These are phyloP conservation scores for Penaeus japonicus DNA, from an alignment of 1,140 invertebrate genomes.

Conservation along the genomic window DNA sequence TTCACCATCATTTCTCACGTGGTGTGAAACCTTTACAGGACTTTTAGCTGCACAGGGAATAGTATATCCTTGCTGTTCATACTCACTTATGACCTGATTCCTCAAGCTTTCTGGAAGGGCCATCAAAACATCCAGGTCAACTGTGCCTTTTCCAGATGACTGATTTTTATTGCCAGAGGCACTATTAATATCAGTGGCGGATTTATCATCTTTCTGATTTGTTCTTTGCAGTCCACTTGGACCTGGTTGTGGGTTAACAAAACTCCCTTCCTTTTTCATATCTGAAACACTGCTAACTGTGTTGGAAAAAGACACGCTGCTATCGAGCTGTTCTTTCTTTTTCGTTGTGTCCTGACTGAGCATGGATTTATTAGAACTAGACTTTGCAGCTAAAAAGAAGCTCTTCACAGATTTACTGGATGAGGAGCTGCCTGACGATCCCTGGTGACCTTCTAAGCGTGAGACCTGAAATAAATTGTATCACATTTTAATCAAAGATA, in stretches of 20 bases:
- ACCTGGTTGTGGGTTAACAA: too few relatives aligned
- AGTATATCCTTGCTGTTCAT: constrained; percentile 45
- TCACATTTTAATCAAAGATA: background rate
- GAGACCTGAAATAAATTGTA: constrained; percentile 22
- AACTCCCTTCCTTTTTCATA: too few relatives aligned
- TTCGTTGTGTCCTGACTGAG: background rate
- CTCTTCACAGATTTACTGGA: constrained; percentile 25
- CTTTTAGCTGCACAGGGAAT: constrained; percentile 13
- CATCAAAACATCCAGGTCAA: constrained; percentile 49
- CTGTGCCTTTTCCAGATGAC: background rate
- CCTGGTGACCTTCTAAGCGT: constrained; percentile 33
- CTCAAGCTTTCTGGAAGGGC: constrained; percentile 51
- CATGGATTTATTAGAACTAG: background rate
- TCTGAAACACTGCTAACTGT: background rate
- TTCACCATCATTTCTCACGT: too few relatives aligned
- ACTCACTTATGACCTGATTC: constrained; percentile 54
- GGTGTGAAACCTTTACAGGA: background rate
- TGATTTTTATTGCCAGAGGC: background rate
- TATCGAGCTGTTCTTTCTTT: too few relatives aligned
- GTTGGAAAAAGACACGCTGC: background rate
- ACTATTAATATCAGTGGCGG: background rate
- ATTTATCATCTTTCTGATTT: background rate
- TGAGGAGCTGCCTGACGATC: background rate
- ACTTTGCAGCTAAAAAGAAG: constrained; percentile 35
- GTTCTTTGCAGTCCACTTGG: background rate